Evolutionary conservation across 2,113 vertebrate genomes (phyloP), one percentile per base, ranked within the genome.

Genomic region (Amazona guildingii): DNA sequence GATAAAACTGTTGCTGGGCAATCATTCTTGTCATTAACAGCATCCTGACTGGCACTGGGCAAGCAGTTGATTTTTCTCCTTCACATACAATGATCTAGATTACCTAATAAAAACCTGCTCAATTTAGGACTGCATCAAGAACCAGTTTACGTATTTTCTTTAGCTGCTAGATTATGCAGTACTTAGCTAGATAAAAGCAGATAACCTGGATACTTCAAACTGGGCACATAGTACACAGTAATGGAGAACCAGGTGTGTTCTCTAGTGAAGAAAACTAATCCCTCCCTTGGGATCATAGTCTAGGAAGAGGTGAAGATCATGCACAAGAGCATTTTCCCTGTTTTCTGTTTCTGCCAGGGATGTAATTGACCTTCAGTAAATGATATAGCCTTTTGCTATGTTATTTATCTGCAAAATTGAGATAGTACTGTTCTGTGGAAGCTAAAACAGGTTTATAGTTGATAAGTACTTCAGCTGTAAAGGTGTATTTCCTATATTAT

Each of bases 171-270:
- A 62, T 77, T 23, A 41, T 8, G 16, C 20, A 83, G 0, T 62
- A 55, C 66, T 83, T 76, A 66, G 67, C 61, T 10, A 87, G 27
- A 24, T 39, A 69, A 69, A 88, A 89, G 25, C 37, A 46, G 37
- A n/a, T 37, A 48, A 69, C 31, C 21, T 19, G 41, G 43, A 5
- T 18, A 41, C 23, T 41, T 88, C 31, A 39, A 92, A 63, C n/a
- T 20, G 39, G 11, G 20, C 1, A 0, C 23, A 27, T 0, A 35
- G 12, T 3, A 17, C 7, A 25, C 18, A 62, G 66, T 28, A 69
- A 44, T 3, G 24, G 41, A 92, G 86, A 31, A 46, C 59, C 59
- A 83, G 31, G 46, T 24, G 19, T 41, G 21, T 17, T 80, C 29
- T 78, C 75, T 41, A 24, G 6, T 8, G 8, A 31, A 17, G 15